Percentiles rank a stretch among this genome's conserved stretches.
Conservation (phyloP, 2,888 invertebrate species). For the Phalangium opilio region DNA sequence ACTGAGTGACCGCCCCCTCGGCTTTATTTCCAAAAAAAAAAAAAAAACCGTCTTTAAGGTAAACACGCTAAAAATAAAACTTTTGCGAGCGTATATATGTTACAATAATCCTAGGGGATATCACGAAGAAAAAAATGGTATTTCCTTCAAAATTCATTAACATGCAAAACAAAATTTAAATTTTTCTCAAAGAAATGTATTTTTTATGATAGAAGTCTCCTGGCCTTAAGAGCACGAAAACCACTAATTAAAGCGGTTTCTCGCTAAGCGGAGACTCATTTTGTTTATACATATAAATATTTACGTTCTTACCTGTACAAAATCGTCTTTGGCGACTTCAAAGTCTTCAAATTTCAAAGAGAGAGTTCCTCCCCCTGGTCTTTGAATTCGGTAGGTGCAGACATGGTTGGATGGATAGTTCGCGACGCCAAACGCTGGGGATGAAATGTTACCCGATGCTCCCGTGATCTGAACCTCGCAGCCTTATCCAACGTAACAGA, state of each 20-base stretch:
- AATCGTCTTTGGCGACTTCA: conserved; percentile 71
- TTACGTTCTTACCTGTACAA: conserved; percentile 51
- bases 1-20: too few species aligned
- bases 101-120: too few species aligned
- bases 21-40: too few species aligned
- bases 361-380: conserved; percentile 66
- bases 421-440: conserved; percentile 69
- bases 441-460: conserved; percentile 68
- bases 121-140: too few species aligned
- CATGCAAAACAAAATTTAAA: background rate
- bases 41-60: too few species aligned
- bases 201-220: too few species aligned
- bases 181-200: background rate
- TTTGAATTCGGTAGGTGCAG: conserved; percentile 69
- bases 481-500: conserved; percentile 35
- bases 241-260: too few species aligned
- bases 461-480: conserved; percentile 74
- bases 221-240: too few species aligned
- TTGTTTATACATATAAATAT: too few species aligned
- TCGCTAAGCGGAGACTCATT: too few species aligned
- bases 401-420: conserved; percentile 85
- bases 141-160: background rate
- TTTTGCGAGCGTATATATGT: too few species aligned
- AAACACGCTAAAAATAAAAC: too few species aligned
- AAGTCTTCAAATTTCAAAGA: conserved; percentile 77